Base-by-base conservation (phyloP, 2,888 invertebrate genomes). In the Ypsolopha sequella region DNA sequence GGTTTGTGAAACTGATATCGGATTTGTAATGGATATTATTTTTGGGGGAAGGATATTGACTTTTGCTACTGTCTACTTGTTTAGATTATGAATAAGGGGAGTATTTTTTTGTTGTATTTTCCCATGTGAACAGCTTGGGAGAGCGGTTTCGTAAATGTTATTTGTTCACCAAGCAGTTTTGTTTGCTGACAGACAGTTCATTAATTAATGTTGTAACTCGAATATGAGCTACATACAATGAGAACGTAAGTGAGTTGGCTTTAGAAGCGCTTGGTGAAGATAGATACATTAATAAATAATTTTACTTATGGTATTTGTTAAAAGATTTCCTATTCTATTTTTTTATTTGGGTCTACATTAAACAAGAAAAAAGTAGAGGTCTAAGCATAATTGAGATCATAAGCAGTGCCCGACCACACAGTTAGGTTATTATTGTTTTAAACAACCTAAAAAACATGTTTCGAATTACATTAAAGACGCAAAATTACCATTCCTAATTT, bases 1-100 rank as follows among this genome's bases (percentile, higher is more conserved):
- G 75, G 68, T 60, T 68, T 70, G 76, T 75, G 65, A 68, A 70
- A 64, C 65, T 65, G 69, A 70, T 74, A 73, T 60, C 54, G 58
- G 54, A 59, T 64, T 63, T 65, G 63, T 70, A 63, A 62, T 62
- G 52, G 53, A 56, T 56, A 54, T 50, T 48, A 51, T 36, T 50
- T 46, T 45, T 41, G 46, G 45, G 51, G 52, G 56, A 52, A 50
- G 53, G 14, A 44, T 60, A 52, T 61, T 58, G 55, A 58, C 54
- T 53, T 60, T 58, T 47, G 55, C 61, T 58, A 55, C 58, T 54
- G 58, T 7, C 41, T 56, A 54, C 54, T 54, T 58, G 52, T 44
- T 33, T 38, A 43, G 44, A 47, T 46, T 51, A 44, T 49, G 52
- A 55, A 53, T 41, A 53, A 51, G 53, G 53, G 48, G 49, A 51